phyloP scores from a whole-genome alignment of 2,113 vertebrate species.

The Mandrillus leucophaeus region DNA sequence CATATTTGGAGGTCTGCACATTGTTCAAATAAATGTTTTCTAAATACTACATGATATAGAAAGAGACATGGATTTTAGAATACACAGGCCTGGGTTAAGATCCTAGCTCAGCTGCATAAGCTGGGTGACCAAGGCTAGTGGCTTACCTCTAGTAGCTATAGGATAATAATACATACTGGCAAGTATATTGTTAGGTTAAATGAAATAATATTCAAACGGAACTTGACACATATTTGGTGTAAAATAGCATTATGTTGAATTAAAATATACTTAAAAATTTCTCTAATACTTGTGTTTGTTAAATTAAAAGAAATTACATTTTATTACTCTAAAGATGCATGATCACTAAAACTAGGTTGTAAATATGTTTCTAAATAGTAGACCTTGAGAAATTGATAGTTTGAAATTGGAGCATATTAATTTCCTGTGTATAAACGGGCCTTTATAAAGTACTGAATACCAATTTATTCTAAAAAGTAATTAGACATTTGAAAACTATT shows the following conservation, averaged over 20 bases:
- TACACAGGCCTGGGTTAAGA: neutral
- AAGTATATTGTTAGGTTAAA: conserved; percentile 1
- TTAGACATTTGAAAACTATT: neutral
- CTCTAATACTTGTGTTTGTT: neutral
- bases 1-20: neutral
- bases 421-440: neutral
- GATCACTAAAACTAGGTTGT: neutral
- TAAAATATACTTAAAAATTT: conserved; percentile 11
- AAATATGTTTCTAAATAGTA: conserved; percentile 33
- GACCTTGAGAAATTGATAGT: neutral
- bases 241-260: neutral
- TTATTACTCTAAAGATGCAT: conserved; percentile 13
- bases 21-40: neutral
- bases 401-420: conserved; percentile 16
- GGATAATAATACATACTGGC: neutral
- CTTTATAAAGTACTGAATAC: conserved; percentile 21
- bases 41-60: neutral
- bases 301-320: neutral
- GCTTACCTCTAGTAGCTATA: neutral
- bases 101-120: neutral
- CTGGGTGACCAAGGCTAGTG: neutral
- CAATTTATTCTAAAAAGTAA: conserved; percentile 27
- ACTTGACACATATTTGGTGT: neutral
- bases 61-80: neutral
- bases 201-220: neutral